These are phyloP conservation scores for Metallyticus violacea DNA, from an alignment of 2,888 invertebrate species.

Conservation along the genomic window DNA sequence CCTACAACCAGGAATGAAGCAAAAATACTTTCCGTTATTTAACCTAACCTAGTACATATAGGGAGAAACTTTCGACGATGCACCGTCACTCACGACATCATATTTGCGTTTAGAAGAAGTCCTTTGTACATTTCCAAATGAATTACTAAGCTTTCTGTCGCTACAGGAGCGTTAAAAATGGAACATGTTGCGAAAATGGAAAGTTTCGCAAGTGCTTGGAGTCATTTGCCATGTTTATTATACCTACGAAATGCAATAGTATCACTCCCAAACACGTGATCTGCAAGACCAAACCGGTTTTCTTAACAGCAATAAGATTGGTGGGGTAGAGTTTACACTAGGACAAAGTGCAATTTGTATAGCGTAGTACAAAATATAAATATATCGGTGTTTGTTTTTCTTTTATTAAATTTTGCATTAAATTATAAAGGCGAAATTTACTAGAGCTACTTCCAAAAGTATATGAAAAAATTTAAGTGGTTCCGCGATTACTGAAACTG, in stretches of 20 bases:
- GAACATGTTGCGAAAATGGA: background rate
- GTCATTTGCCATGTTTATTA: background rate
- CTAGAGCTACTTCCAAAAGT: too few relatives aligned
- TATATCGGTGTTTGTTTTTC: too few relatives aligned
- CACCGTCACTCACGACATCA: background rate
- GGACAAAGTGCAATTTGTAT: background rate
- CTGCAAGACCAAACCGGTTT: background rate
- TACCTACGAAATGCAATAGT: background rate
- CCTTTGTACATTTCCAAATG: background rate
- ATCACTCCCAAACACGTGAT: background rate
- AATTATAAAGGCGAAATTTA: too few relatives aligned
- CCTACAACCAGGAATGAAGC: background rate
- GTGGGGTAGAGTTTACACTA: background rate
- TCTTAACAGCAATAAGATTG: background rate
- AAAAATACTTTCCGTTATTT: background rate
- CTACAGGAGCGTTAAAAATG: background rate
- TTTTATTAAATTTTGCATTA: too few relatives aligned
- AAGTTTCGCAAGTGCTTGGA: background rate
- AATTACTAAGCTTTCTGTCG: background rate
- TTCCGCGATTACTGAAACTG: too few relatives aligned
- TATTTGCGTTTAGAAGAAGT: background rate
- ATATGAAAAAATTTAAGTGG: too few relatives aligned
- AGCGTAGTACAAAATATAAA: background rate
- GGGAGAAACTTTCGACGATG: background rate
- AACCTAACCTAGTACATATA: background rate